phyloP scores from a whole-genome alignment of 2,113 vertebrate genomes.

The Prietella phreatophila region DNA sequence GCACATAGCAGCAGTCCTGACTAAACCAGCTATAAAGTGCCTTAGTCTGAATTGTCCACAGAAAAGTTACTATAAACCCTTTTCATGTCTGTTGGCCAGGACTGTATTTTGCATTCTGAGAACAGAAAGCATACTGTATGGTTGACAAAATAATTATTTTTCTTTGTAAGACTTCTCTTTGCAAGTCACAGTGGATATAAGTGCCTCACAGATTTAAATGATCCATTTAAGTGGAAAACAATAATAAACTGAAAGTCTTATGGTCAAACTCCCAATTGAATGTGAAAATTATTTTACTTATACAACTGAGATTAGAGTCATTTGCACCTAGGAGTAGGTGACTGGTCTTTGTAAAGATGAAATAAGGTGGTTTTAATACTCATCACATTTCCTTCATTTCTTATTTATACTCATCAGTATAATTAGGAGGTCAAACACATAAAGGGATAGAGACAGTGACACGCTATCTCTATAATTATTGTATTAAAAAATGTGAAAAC shows the following conservation, averaged over 20 bases:
- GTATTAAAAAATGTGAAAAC: neutral
- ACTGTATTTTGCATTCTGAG: neutral
- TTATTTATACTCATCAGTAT: neutral
- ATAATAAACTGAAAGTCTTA: too few species aligned
- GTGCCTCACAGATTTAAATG: neutral
- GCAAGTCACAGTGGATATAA: neutral
- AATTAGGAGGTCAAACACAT: neutral
- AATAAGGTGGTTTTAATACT: neutral
- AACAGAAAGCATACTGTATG: neutral
- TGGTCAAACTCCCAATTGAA: neutral
- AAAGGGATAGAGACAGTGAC: neutral
- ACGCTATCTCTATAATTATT: neutral
- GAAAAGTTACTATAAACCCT: neutral
- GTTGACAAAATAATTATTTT: neutral
- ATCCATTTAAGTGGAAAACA: neutral
- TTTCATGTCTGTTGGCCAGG: neutral
- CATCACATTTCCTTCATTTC: neutral
- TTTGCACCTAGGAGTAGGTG: neutral
- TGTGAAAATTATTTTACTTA: neutral
- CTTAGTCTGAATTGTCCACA: neutral
- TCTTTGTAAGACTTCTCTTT: neutral
- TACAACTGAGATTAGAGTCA: neutral
- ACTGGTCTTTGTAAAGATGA: neutral
- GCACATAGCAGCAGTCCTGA: neutral
- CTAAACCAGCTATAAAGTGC: neutral